Conservation (phyloP, 23 tunicate genomes). For the Halocynthia aurantium region DNA sequence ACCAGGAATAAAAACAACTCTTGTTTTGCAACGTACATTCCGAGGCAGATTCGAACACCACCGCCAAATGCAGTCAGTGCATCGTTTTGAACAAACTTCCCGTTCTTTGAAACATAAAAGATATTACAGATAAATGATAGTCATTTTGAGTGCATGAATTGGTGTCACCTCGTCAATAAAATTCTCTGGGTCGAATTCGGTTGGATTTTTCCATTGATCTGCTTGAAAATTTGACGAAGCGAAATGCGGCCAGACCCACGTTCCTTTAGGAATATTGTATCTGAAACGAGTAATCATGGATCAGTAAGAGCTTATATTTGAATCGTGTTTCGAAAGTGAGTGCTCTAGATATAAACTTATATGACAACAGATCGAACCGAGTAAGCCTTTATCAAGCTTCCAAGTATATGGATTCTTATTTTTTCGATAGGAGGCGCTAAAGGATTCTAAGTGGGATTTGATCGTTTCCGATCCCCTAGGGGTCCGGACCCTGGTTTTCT, state of each 20-base stretch:
- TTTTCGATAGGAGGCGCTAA: no score
- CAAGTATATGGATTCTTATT: no score
- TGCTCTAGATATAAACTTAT: no score
- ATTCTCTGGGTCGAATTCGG: not conserved
- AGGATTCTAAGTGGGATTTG: no score
- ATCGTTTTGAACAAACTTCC: not conserved
- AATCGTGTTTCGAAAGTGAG: no score
- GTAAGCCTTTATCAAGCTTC: no score
- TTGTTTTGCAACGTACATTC: not conserved
- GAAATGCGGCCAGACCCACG: not conserved
- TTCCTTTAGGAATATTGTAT: not conserved
- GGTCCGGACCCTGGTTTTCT: no score
- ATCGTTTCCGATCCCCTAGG: no score
- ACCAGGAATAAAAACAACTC: not conserved
- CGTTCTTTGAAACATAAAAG: not conserved
- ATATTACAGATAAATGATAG: no score
- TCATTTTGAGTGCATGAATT: not conserved
- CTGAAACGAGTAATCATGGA: not conserved
- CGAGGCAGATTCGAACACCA: not conserved
- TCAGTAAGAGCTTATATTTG: no score
- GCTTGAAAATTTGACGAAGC: conserved; percentile 1
- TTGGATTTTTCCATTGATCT: not conserved
- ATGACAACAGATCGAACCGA: no score
- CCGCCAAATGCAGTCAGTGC: conserved; percentile 5
- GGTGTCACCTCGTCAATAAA: not conserved